These are phyloP conservation scores for Maconellicoccus hirsutus DNA, from an alignment of 1,140 invertebrate species.

Conservation along the genomic window DNA sequence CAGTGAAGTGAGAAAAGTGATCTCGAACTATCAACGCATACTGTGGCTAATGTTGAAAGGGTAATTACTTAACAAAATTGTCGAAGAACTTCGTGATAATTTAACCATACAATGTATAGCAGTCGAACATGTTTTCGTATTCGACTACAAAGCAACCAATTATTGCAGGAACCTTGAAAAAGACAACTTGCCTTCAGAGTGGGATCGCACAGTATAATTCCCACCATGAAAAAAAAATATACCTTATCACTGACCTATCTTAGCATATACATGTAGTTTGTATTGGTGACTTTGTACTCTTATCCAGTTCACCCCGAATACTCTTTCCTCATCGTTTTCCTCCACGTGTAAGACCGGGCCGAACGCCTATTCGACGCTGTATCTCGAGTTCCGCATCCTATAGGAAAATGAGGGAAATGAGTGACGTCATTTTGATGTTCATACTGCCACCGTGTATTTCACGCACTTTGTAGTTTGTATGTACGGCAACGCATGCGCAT, in stretches of 20 bases:
- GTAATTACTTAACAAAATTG: no score
- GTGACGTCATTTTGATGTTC: not conserved
- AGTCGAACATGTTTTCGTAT: not conserved
- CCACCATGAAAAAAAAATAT: not conserved
- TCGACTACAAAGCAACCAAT: not conserved
- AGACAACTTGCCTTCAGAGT: not conserved
- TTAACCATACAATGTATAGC: no score
- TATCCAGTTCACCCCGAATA: not conserved
- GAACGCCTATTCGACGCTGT: not conserved
- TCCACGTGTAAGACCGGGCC: not conserved
- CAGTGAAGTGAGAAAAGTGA: no score
- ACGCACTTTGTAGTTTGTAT: not conserved
- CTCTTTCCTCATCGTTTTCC: not conserved
- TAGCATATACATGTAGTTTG: not conserved
- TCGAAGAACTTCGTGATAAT: no score
- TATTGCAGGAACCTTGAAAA: constrained; percentile 2
- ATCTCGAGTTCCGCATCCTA: not conserved
- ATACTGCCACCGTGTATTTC: not conserved
- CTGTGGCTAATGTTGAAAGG: no score
- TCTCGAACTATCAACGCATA: no score
- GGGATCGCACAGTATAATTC: not conserved
- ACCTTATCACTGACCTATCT: not conserved
- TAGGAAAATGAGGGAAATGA: constrained; percentile 8
- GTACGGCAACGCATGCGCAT: not conserved
- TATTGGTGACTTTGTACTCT: not conserved